These are phyloP conservation scores for Drosophila siamana DNA, from an alignment of 2,888 invertebrate genomes.

Conservation along the genomic window DNA sequence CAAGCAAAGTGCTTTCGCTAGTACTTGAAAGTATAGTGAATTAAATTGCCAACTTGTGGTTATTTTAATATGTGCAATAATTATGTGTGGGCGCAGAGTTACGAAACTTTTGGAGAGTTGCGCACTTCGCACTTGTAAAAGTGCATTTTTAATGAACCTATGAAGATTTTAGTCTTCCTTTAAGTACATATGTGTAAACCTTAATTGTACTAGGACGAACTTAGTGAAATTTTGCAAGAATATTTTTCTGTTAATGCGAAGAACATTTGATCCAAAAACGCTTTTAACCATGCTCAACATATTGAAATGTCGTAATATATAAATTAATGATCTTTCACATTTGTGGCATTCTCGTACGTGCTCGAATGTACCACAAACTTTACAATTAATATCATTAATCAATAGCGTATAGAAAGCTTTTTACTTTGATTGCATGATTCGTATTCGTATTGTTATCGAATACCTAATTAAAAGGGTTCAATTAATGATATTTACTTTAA, in stretches of 20 bases:
- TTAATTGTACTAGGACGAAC: background rate
- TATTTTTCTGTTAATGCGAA: too few species aligned
- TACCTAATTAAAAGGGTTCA: too few species aligned
- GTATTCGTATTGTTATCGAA: background rate
- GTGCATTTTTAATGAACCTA: constrained; percentile 1
- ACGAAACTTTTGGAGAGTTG: background rate
- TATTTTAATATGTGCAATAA: background rate
- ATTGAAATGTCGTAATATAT: too few species aligned
- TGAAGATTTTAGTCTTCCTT: background rate
- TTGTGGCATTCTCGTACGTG: too few species aligned
- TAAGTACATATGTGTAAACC: background rate
- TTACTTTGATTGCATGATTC: background rate
- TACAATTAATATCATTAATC: background rate
- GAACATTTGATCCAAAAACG: too few species aligned
- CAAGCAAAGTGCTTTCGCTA: background rate
- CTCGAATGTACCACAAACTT: too few species aligned
- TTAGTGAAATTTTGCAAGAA: background rate
- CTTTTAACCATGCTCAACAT: too few species aligned
- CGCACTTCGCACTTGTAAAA: background rate
- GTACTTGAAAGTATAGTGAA: constrained; percentile 1
- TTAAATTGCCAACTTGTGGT: background rate
- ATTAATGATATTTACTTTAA: too few species aligned
- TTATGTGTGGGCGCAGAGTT: too few species aligned
- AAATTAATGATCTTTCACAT: too few species aligned
- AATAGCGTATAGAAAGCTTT: background rate